Percentiles rank a stretch among this genome's conserved stretches.
Conservation (phyloP, 2,888 invertebrate species). For the Himalopsyche japonica region DNA sequence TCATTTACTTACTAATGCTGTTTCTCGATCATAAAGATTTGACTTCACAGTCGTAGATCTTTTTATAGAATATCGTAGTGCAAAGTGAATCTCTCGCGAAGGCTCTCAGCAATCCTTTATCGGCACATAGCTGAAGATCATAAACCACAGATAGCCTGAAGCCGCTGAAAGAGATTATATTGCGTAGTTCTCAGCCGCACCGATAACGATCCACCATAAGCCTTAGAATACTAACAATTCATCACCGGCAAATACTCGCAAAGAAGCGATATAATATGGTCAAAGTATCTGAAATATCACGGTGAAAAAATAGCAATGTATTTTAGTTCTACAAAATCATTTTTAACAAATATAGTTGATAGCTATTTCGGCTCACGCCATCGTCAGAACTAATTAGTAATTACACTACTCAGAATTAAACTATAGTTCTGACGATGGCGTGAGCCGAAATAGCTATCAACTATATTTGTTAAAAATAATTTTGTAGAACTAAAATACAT, state of each 20-base stretch:
- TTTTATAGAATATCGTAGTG: not conserved
- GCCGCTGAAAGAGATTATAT: conserved; percentile 21
- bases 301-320: too few relatives aligned
- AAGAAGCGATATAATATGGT: not conserved
- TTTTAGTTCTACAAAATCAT: too few relatives aligned
- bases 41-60: not conserved
- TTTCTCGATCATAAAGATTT: not conserved
- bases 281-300: too few relatives aligned
- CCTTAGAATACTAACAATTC: not conserved
- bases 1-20: too few relatives aligned
- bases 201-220: conserved; percentile 27
- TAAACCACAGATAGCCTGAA: conserved; percentile 27
- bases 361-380: too few relatives aligned
- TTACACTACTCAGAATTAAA: too few relatives aligned
- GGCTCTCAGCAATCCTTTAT: conserved; percentile 5
- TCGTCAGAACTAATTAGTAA: too few relatives aligned
- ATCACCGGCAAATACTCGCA: not conserved
- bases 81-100: not conserved
- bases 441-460: too few relatives aligned
- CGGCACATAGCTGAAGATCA: conserved; percentile 12
- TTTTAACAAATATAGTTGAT: too few relatives aligned
- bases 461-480: too few relatives aligned
- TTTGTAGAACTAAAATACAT: too few relatives aligned
- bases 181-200: conserved; percentile 25
- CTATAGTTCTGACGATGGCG: too few relatives aligned